phyloP scores from a whole-genome alignment of 1,140 invertebrate species.

The Musca domestica region DNA sequence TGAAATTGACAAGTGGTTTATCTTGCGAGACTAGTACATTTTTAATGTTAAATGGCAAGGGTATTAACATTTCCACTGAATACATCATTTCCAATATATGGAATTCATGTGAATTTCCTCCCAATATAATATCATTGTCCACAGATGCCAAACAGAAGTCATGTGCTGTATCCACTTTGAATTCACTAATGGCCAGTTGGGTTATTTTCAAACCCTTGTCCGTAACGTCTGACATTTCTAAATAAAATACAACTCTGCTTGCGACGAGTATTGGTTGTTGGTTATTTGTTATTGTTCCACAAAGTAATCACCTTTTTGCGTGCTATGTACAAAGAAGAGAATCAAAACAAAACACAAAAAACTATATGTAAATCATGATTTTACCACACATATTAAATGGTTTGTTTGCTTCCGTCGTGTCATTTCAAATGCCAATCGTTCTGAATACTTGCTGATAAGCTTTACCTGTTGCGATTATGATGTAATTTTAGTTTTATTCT shows the following conservation, averaged over 20 bases:
- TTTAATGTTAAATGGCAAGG: conserved; percentile 31
- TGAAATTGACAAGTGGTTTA: conserved; percentile 31
- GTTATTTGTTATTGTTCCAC: no score
- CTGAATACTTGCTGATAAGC: no score
- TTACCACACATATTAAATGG: no score
- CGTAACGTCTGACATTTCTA: not conserved
- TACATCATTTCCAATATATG: conserved; percentile 34
- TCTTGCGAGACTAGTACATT: not conserved
- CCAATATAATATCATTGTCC: conserved; percentile 28
- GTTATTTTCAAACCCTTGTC: conserved; percentile 24
- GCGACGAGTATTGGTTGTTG: no score
- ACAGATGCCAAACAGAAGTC: conserved; percentile 33
- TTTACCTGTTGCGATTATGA: no score
- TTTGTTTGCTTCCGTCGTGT: no score
- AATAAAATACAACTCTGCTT: not conserved
- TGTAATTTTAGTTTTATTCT: no score
- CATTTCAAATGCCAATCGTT: no score
- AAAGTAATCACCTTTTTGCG: no score
- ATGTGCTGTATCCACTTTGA: conserved; percentile 29
- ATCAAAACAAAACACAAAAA: no score
- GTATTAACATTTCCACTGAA: conserved; percentile 15
- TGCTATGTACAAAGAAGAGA: no score
- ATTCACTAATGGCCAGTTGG: conserved; percentile 24
- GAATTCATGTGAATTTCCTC: conserved; percentile 31
- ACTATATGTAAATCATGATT: no score